phyloP scores from a whole-genome alignment of 2,113 vertebrate genomes.

The Platysteira castanea region DNA sequence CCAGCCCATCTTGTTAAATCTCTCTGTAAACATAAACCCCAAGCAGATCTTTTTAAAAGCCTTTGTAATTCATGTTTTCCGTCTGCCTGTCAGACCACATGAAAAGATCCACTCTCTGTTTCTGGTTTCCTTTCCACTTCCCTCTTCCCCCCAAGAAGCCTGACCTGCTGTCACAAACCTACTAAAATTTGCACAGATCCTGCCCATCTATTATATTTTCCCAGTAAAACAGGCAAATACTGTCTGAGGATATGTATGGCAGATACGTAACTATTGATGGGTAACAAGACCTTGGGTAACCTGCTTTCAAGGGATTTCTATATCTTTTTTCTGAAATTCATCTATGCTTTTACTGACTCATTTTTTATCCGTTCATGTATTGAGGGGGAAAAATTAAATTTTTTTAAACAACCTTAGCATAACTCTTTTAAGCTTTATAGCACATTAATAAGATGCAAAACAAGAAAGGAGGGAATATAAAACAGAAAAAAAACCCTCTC shows the following conservation, averaged over 20 bases:
- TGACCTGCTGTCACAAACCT: not conserved
- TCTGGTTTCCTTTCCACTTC: not conserved
- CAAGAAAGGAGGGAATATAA: not conserved
- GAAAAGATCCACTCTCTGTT: not conserved
- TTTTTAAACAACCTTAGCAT: not conserved
- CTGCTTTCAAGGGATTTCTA: not conserved
- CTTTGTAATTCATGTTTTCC: conserved; percentile 35
- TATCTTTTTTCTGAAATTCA: not conserved
- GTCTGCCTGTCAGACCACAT: not conserved
- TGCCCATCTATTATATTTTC: not conserved
- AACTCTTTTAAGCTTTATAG: not conserved
- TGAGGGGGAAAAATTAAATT: fast-evolving
- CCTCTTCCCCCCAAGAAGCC: not conserved
- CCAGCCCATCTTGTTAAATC: not conserved
- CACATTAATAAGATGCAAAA: not conserved
- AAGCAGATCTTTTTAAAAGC: conserved; percentile 31
- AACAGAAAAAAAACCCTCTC: not conserved
- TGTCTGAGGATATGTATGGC: not conserved
- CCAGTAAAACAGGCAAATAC: not conserved
- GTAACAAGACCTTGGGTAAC: not conserved
- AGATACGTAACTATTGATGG: not conserved
- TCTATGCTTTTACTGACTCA: not conserved
- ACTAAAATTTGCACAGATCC: not conserved
- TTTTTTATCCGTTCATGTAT: not conserved
- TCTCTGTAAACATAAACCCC: conserved; percentile 31